Evolutionary conservation across 2,888 invertebrate genomes (phyloP).

Genomic region (Leucozona laternaria): DNA sequence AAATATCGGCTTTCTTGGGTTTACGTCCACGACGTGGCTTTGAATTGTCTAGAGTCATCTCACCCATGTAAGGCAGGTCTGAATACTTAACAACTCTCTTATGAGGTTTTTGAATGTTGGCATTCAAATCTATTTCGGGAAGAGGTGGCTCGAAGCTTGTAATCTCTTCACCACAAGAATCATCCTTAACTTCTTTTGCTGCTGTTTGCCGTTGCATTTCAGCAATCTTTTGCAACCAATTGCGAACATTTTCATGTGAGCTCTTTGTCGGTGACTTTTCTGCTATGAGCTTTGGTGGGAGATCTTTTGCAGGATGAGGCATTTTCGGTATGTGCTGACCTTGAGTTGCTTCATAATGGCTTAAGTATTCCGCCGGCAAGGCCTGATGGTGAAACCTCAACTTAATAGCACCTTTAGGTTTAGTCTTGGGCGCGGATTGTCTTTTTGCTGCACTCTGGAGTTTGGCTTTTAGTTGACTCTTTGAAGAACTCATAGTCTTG

Average conservation of each 20-base stretch:
- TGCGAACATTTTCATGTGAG: constrained; percentile 88
- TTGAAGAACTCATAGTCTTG: constrained; percentile 54
- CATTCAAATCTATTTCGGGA: constrained; percentile 79
- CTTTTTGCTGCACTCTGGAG: constrained; percentile 75
- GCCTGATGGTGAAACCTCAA: constrained; percentile 93
- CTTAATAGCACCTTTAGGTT: constrained; percentile 86
- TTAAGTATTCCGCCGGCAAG: constrained; percentile 90
- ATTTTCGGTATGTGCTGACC: constrained; percentile 84
- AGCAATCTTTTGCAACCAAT: constrained; percentile 90
- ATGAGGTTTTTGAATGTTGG: constrained; percentile 50
- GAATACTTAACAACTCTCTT: constrained; percentile 88
- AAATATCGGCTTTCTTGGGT: constrained; percentile 96
- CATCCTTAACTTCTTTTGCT: constrained; percentile 62
- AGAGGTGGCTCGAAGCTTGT: constrained; percentile 80
- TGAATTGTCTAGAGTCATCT: constrained; percentile 94
- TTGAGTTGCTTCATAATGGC: constrained; percentile 90
- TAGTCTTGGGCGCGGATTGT: constrained; percentile 62
- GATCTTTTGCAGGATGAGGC: constrained; percentile 80
- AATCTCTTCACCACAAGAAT: constrained; percentile 66
- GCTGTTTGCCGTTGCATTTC: constrained; percentile 86
- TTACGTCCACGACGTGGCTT: constrained; percentile 94
- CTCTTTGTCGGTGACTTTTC: constrained; percentile 83
- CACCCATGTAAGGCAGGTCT: constrained; percentile 96
- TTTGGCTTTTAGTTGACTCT: constrained; percentile 79
- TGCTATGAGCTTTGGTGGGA: constrained; percentile 83